Evolutionary conservation across 2,797 vertebrate species (phyloP).

Genomic region (Ispidina picta): DNA sequence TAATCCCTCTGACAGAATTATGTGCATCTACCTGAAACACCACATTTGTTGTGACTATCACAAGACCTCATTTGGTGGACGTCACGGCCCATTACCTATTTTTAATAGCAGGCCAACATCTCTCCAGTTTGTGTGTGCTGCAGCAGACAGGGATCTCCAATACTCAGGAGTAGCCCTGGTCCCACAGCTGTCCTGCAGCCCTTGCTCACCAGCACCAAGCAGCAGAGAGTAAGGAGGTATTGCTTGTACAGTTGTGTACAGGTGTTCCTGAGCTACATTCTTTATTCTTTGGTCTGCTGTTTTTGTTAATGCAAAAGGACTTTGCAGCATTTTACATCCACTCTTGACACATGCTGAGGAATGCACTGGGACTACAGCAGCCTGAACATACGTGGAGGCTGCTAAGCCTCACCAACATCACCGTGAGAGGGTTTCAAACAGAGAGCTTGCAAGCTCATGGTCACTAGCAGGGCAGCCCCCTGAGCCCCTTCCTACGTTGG

Average conservation of each 20-base stretch:
- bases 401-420: not conserved
- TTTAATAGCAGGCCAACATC: conserved; percentile 30
- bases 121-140: not conserved
- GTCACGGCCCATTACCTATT: conserved; percentile 59
- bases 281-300: not conserved
- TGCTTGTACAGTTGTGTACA: not conserved
- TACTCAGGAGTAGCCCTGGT: not conserved
- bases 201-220: not conserved
- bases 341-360: not conserved
- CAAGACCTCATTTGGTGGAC: conserved; percentile 65
- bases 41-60: conserved; percentile 48
- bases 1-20: conserved; percentile 57
- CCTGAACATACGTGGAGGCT: not conserved
- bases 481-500: accelerated
- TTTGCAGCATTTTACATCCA: not conserved
- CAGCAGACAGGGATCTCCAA: not conserved
- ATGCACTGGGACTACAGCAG: accelerated
- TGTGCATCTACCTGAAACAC: conserved; percentile 48
- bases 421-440: not conserved
- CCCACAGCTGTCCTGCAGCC: not conserved
- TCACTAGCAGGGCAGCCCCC: not conserved
- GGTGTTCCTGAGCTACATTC: not conserved
- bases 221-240: not conserved
- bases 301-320: not conserved
- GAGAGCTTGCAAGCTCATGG: not conserved